Percentiles rank a stretch among this genome's conserved stretches.
These are phyloP conservation scores for Nephrotoma guestfalica DNA, from an alignment of 2,888 invertebrate species.

Conservation along the genomic window DNA sequence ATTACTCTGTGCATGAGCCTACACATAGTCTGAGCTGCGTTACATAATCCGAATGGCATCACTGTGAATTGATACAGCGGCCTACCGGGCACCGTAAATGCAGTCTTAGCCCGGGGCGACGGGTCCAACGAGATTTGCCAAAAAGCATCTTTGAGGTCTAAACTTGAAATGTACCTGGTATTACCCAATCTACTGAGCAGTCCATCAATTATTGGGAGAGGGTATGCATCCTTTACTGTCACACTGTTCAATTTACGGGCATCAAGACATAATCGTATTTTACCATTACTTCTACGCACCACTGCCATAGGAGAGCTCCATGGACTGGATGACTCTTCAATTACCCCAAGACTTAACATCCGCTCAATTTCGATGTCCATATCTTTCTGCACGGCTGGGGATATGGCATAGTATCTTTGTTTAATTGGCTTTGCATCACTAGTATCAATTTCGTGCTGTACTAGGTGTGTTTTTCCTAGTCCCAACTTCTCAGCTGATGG, in stretches of 20 bases:
- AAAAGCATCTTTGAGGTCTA: conserved; percentile 6
- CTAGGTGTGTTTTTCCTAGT: conserved; percentile 10
- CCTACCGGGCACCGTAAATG: conserved; percentile 15
- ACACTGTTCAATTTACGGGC: too few relatives aligned
- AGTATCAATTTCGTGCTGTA: neutral
- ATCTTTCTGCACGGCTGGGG: conserved; percentile 12
- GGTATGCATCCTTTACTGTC: too few relatives aligned
- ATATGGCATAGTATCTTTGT: conserved; percentile 13
- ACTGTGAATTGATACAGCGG: neutral
- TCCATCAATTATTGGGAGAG: too few relatives aligned
- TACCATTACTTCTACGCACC: conserved; percentile 15
- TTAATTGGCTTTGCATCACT: conserved; percentile 9
- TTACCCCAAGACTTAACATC: conserved; percentile 18
- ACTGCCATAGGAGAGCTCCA: conserved; percentile 20
- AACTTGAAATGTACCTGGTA: too few relatives aligned
- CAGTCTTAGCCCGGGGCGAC: conserved; percentile 14
- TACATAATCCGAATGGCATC: too few relatives aligned
- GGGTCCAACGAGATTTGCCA: conserved; percentile 11
- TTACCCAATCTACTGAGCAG: too few relatives aligned
- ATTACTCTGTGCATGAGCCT: too few relatives aligned
- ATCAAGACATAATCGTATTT: conserved; percentile 10
- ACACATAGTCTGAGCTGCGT: too few relatives aligned
- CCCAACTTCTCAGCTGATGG: too few relatives aligned
- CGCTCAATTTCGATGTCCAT: conserved; percentile 18
- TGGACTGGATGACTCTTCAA: conserved; percentile 18